A percentile compares a stretch with the other conserved stretches of the same genome.
phyloP scores from a whole-genome alignment of 2,113 vertebrate species.

The Abramis brama region DNA sequence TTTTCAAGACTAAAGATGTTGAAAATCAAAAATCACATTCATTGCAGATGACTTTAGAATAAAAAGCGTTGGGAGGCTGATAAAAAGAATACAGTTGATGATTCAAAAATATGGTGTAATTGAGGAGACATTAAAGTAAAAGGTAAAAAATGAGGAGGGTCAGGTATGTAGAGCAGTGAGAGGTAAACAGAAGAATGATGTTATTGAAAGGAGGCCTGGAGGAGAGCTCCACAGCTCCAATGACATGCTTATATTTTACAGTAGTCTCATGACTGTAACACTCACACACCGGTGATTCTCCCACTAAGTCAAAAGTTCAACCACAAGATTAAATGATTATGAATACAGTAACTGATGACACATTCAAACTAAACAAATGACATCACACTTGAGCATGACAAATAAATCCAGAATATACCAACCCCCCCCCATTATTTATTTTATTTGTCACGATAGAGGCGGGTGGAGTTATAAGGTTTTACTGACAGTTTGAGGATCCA shows the following conservation, averaged over 20 bases:
- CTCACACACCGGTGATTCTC: neutral
- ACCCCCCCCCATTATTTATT: neutral
- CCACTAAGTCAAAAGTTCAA: conserved; percentile 8
- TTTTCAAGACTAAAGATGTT: neutral
- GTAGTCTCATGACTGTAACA: neutral
- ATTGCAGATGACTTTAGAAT: neutral
- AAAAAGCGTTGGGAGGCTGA: neutral
- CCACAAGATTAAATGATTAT: neutral
- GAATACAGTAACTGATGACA: neutral
- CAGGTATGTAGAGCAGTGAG: neutral
- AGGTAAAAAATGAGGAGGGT: neutral
- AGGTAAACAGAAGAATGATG: neutral
- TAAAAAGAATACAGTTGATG: neutral
- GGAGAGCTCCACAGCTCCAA: neutral
- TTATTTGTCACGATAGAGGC: too few relatives aligned
- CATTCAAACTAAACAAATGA: neutral
- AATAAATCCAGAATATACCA: neutral
- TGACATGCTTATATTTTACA: conserved; percentile 23
- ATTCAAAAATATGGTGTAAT: neutral
- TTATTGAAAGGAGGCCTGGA: neutral
- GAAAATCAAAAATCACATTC: neutral
- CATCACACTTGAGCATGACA: neutral
- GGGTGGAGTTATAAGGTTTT: too few relatives aligned
- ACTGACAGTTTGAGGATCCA: too few relatives aligned
- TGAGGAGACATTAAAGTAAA: neutral